Evolutionary conservation across 2,113 vertebrate species (phyloP).

Genomic region (Lophius piscatorius): DNA sequence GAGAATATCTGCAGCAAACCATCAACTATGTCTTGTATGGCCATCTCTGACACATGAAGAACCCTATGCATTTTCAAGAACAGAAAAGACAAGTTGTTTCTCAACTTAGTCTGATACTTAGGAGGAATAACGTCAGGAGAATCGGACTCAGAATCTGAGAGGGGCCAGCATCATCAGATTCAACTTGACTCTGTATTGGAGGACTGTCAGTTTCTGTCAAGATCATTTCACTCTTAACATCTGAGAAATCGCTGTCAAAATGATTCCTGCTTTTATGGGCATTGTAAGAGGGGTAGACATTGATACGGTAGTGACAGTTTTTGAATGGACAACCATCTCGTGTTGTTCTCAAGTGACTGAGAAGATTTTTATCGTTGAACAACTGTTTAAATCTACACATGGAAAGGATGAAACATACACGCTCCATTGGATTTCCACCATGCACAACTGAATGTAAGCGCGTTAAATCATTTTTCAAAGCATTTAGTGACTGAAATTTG

Average conservation of each 20-base stretch:
- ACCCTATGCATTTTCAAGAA: too few species aligned
- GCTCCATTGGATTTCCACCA: not conserved
- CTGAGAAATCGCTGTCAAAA: slow-evolving; percentile 13
- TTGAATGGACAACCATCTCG: slow-evolving; percentile 31
- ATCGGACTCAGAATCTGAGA: not conserved
- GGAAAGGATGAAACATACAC: slow-evolving; percentile 15
- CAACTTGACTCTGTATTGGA: slow-evolving; percentile 5
- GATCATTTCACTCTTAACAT: slow-evolving; percentile 20
- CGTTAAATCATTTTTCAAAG: slow-evolving; percentile 13
- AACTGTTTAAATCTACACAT: slow-evolving; percentile 10
- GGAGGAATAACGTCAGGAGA: too few species aligned
- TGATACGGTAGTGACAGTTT: slow-evolving; percentile 26
- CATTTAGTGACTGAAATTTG: slow-evolving; percentile 34
- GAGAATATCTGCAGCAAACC: too few species aligned
- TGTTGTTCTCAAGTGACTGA: slow-evolving; percentile 33
- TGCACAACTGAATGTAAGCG: not conserved
- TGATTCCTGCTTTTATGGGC: slow-evolving; percentile 27
- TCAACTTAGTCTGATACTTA: not conserved
- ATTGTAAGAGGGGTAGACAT: slow-evolving; percentile 39
- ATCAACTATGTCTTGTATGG: too few species aligned
- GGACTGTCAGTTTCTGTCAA: slow-evolving; percentile 2
- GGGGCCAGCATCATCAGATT: slow-evolving; percentile 8
- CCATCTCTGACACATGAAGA: too few species aligned
- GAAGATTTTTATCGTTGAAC: slow-evolving; percentile 23
- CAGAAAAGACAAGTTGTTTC: slow-evolving; percentile 24